Evolutionary conservation across 2,888 invertebrate genomes (phyloP), one percentile per base, ranked within the genome.

Genomic region (Mythimna loreyi): DNA sequence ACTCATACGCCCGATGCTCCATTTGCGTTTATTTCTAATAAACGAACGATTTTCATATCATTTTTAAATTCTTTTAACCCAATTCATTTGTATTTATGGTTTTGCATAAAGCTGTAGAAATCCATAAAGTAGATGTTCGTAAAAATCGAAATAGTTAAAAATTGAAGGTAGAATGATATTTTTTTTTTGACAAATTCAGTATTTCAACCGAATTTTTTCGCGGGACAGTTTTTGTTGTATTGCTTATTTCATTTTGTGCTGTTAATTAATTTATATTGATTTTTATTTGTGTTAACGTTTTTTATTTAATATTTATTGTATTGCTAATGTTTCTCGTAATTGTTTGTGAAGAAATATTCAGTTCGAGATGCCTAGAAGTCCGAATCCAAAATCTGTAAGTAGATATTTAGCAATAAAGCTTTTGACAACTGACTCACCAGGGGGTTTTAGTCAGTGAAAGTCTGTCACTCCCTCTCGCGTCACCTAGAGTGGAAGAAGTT

Each of bases 371-470:
- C 61, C 80, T 65, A 70, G 49, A 66, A 83, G 66, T 57, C 63
- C 76, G 7, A 81, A 62, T 55, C 63, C 75, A 0, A 79, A 70
- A 33, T 56, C 58, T 6, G 85, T 83, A 58, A 83, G 83, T 84
- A 33, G 7, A n/a, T 6, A 45, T n/a, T 28, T 36, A 21, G 11
- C 19, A 19, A 40, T 40, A 40, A 40, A 16, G 40, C 16, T 40
- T 3, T 11, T 11, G 40, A 16, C 16, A 40, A 40, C 40, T 40
- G 40, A 40, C 4, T 3, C 28, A 28, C 28, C 2, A 28, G 33
- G 4, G 40, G 40, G 40, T 16, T 40, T 40, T 40, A 40, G 13
- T 16, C 40, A 16, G 40, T 40, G 16, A 40, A 16, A 40, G 40
- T 40, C 40, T 40, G 45, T 7, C 45, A 45, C 45, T 6, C 45